phyloP scores from a whole-genome alignment of 2,888 invertebrate species.

The Drosophila borborema region DNA sequence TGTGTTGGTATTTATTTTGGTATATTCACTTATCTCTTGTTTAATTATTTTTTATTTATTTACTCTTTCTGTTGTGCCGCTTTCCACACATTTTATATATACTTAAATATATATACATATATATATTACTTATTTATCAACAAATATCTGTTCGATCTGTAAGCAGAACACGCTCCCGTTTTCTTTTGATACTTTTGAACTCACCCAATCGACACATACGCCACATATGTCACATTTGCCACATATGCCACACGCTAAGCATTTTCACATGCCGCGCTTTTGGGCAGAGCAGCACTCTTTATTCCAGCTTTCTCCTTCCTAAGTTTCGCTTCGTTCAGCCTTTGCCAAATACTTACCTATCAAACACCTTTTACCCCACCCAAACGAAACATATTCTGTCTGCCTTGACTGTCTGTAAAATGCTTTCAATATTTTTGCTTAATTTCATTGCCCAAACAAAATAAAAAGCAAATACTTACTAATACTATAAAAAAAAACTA shows the following conservation, averaged over 20 bases:
- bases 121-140: conserved; percentile 38
- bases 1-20: conserved; percentile 73
- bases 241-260: conserved; percentile 25
- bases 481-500: conserved; percentile 2
- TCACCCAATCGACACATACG: conserved; percentile 43
- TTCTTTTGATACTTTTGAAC: conserved; percentile 8
- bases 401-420: conserved; percentile 43
- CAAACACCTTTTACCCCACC: conserved; percentile 5
- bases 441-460: conserved; percentile 35
- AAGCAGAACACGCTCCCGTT: conserved; percentile 28
- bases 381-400: conserved; percentile 21
- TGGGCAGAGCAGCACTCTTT: conserved; percentile 50
- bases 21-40: conserved; percentile 56
- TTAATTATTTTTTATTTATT: conserved; percentile 18
- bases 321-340: conserved; percentile 38
- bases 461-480: conserved; percentile 4
- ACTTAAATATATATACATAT: conserved; percentile 5
- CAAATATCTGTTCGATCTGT: conserved; percentile 23
- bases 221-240: conserved; percentile 24
- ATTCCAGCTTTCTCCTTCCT: conserved; percentile 39
- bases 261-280: conserved; percentile 52
- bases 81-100: conserved; percentile 39
- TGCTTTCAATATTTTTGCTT: conserved; percentile 47
- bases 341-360: conserved; percentile 27
- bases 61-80: conserved; percentile 65